Percentiles rank a stretch among this genome's conserved stretches.
phyloP scores from a whole-genome alignment of 2,797 vertebrate genomes.

The Malacoraja senta region DNA sequence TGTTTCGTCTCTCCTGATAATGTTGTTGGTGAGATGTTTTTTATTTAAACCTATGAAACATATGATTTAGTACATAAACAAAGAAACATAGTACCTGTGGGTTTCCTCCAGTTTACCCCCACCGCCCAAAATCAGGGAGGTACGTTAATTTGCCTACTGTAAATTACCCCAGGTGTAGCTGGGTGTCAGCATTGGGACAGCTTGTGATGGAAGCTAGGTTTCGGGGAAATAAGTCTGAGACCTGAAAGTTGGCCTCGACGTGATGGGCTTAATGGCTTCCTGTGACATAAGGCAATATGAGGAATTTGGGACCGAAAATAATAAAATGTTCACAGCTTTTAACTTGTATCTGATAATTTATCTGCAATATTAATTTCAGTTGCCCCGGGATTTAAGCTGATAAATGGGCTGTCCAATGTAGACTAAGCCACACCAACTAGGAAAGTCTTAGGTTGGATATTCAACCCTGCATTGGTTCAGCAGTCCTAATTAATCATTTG shows the following conservation, averaged over 20 bases:
- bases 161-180: no score
- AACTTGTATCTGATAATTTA: background rate
- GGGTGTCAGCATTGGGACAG: background rate
- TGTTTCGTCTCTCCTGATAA: background rate
- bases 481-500: background rate
- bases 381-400: background rate
- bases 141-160: no score
- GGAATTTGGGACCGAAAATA: background rate
- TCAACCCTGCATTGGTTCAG: background rate
- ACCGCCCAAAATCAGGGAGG: no score
- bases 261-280: background rate
- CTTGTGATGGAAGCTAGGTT: background rate
- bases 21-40: background rate
- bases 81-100: no score
- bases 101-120: no score
- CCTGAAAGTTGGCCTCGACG: background rate
- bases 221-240: background rate
- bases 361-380: background rate
- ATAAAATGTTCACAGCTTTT: background rate
- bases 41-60: background rate
- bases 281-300: no score
- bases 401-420: background rate
- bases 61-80: no score
- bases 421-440: background rate
- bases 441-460: background rate